Evolutionary conservation across 2,113 vertebrate species (phyloP).

Genomic region (Neodon shergylaensis): DNA sequence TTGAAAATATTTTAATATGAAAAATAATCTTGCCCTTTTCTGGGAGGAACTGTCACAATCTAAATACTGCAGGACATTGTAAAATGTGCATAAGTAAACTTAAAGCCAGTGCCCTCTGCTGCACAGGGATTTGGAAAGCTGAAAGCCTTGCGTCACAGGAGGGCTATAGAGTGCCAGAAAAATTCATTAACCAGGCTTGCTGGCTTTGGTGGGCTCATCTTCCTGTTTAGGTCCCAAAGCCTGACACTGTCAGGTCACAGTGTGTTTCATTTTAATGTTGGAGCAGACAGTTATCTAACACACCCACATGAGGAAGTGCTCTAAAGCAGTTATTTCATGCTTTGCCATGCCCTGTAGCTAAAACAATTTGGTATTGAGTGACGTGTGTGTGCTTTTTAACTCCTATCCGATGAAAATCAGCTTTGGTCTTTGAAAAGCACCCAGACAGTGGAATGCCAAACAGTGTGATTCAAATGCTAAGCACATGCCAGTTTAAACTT

Average conservation of each 20-base stretch:
- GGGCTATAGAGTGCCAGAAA: neutral
- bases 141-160: constrained; percentile 61
- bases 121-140: constrained; percentile 74
- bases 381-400: constrained; percentile 76
- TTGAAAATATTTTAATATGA: constrained; percentile 65
- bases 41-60: constrained; percentile 65
- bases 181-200: neutral
- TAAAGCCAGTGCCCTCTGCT: constrained; percentile 71
- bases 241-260: constrained; percentile 68
- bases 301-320: constrained; percentile 88
- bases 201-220: constrained; percentile 65
- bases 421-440: constrained; percentile 58
- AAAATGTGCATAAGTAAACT: constrained; percentile 82
- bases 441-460: constrained; percentile 65
- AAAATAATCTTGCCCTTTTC: constrained; percentile 63
- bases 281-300: constrained; percentile 88
- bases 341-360: constrained; percentile 88
- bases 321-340: constrained; percentile 88
- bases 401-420: constrained; percentile 75
- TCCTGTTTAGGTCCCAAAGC: constrained; percentile 49
- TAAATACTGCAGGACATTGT: constrained; percentile 74
- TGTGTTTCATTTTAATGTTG: constrained; percentile 84
- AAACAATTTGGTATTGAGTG: constrained; percentile 85
- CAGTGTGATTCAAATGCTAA: constrained; percentile 77
- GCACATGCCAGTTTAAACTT: constrained; percentile 73